Evolutionary conservation across 2,888 invertebrate genomes (phyloP).

Genomic region (Leptarthrus brevirostris): DNA sequence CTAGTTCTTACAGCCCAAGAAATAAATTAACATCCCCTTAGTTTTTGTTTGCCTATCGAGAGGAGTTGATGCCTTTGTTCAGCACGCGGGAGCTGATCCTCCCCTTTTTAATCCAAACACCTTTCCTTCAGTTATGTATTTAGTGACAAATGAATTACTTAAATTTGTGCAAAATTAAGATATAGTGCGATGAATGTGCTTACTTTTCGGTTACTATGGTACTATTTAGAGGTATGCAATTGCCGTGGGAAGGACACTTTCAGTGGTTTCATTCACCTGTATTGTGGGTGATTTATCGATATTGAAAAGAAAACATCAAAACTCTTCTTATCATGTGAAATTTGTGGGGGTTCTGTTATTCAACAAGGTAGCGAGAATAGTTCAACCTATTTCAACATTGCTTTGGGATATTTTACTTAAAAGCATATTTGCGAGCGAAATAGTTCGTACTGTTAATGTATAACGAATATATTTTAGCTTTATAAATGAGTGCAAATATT

Average conservation of each 20-base stretch:
- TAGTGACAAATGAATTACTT: too few relatives aligned
- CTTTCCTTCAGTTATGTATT: too few relatives aligned
- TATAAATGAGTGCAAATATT: too few relatives aligned
- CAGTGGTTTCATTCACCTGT: background rate
- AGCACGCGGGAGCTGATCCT: too few relatives aligned
- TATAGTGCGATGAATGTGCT: background rate
- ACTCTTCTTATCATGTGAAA: background rate
- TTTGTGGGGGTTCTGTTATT: background rate
- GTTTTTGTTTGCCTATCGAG: too few relatives aligned
- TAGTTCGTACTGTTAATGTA: too few relatives aligned
- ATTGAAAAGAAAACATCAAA: background rate
- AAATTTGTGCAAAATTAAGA: background rate
- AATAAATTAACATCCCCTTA: too few relatives aligned
- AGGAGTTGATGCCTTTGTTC: too few relatives aligned
- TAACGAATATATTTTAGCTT: background rate
- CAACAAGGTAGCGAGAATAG: background rate
- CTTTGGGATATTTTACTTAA: conserved; percentile 14
- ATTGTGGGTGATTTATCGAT: conserved; percentile 23
- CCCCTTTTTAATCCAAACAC: too few relatives aligned
- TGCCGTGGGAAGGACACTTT: background rate
- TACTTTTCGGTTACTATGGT: background rate
- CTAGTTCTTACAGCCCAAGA: too few relatives aligned
- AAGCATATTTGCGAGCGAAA: too few relatives aligned
- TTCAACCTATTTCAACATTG: background rate
- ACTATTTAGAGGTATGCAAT: background rate